These are phyloP conservation scores for Protaetia brevitarsis DNA, from an alignment of 1,140 invertebrate genomes.

Conservation along the genomic window DNA sequence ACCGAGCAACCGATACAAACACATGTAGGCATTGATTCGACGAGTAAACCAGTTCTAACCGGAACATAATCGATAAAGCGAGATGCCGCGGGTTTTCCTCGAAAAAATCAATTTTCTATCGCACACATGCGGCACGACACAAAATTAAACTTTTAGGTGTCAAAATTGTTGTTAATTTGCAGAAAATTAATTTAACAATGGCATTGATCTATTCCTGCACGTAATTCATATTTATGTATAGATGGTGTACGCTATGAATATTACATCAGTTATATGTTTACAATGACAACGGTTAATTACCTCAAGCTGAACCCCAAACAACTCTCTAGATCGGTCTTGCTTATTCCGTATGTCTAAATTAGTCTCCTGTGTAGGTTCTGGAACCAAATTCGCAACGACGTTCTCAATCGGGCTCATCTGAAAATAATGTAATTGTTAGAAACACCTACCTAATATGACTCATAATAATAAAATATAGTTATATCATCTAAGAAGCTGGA, in stretches of 20 bases:
- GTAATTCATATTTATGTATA: too few species aligned
- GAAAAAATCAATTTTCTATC: slow-evolving; percentile 41
- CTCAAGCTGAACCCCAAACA: slow-evolving; percentile 64
- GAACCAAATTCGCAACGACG: slow-evolving; percentile 43
- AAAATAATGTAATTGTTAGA: slow-evolving; percentile 29
- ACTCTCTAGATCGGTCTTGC: slow-evolving; percentile 52
- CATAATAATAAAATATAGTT: background rate
- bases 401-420: slow-evolving; percentile 50
- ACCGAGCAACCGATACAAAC: slow-evolving; percentile 46
- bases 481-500: too few species aligned
- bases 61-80: slow-evolving; percentile 44
- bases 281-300: slow-evolving; percentile 43
- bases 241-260: too few species aligned
- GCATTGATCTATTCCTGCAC: too few species aligned
- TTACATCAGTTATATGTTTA: background rate
- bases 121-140: background rate
- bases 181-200: too few species aligned
- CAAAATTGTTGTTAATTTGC: too few species aligned
- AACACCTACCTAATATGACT: background rate
- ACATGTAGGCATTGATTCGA: slow-evolving; percentile 43
- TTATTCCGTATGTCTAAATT: slow-evolving; percentile 40
- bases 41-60: slow-evolving; percentile 39
- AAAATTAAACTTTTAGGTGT: background rate
- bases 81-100: slow-evolving; percentile 37
- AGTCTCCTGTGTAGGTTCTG: slow-evolving; percentile 31